Conservation (phyloP, 2,113 vertebrate genomes). For the Callospermophilus lateralis region DNA sequence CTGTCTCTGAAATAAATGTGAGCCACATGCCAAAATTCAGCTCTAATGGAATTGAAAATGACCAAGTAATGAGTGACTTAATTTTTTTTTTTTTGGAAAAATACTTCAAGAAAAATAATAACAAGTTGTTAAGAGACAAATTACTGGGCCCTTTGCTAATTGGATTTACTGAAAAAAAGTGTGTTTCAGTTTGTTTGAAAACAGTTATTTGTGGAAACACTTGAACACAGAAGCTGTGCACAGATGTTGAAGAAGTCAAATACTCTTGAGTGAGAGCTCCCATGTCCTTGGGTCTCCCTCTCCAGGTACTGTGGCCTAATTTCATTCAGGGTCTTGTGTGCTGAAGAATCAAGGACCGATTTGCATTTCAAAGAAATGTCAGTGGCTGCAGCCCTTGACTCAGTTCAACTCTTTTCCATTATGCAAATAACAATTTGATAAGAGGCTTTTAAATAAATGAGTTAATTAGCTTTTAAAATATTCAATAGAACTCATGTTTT, state of each 20-base stretch:
- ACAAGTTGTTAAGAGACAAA: not conserved
- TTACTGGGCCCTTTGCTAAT: not conserved
- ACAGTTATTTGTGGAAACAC: not conserved
- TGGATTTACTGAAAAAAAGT: slow-evolving; percentile 6
- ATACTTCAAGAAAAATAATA: slow-evolving; percentile 1
- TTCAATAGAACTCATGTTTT: not conserved
- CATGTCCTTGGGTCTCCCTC: not conserved
- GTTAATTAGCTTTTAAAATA: slow-evolving; percentile 55
- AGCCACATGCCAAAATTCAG: not conserved
- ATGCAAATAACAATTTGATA: slow-evolving; percentile 11
- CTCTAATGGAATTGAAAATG: not conserved
- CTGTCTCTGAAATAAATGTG: not conserved
- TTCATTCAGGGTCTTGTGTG: not conserved
- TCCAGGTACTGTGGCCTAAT: not conserved
- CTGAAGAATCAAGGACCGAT: not conserved
- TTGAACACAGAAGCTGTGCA: not conserved
- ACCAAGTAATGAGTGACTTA: not conserved
- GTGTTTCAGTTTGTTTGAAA: not conserved
- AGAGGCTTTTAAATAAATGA: slow-evolving; percentile 41
- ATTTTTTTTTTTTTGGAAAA: not conserved
- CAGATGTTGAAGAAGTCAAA: not conserved
- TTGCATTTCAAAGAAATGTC: slow-evolving; percentile 35
- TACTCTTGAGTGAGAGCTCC: not conserved
- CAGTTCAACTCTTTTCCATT: slow-evolving; percentile 31
- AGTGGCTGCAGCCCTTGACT: not conserved